A percentile compares a stretch with the other conserved stretches of the same genome.
phyloP scores from a whole-genome alignment of 2,113 vertebrate species.

The Bathybates hornii region DNA sequence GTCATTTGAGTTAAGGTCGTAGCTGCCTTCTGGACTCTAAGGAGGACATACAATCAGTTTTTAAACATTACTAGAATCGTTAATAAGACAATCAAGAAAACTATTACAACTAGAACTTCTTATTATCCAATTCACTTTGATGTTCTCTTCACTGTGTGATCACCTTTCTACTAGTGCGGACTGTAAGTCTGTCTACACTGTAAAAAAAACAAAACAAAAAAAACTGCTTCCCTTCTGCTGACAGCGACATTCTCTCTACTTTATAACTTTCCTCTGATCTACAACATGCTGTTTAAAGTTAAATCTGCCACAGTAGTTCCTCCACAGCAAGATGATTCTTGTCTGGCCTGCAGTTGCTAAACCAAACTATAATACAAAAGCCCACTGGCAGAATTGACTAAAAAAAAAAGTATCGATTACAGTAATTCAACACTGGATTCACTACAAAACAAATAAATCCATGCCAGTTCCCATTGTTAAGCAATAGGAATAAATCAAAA shows the following conservation, averaged over 20 bases:
- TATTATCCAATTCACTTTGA: background rate
- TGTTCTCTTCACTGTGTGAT: background rate
- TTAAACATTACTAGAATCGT: background rate
- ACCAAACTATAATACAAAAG: background rate
- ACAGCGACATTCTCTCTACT: background rate
- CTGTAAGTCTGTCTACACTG: background rate
- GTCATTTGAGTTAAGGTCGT: conserved; percentile 94
- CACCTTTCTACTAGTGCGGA: background rate
- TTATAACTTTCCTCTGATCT: background rate
- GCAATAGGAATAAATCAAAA: background rate
- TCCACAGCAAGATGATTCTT: background rate
- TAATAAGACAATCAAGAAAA: background rate
- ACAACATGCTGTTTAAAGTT: background rate
- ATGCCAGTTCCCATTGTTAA: background rate
- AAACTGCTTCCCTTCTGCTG: background rate
- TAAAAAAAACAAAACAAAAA: background rate
- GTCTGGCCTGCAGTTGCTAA: background rate
- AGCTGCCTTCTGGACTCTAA: conserved; percentile 94
- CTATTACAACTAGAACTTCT: background rate
- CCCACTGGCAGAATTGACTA: background rate
- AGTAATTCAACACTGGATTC: background rate
- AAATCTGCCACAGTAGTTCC: background rate
- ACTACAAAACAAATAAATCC: background rate
- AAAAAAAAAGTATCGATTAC: background rate
- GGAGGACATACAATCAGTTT: background rate